phyloP scores from a whole-genome alignment of 2,797 vertebrate species.

The Macropus fuliginosus region DNA sequence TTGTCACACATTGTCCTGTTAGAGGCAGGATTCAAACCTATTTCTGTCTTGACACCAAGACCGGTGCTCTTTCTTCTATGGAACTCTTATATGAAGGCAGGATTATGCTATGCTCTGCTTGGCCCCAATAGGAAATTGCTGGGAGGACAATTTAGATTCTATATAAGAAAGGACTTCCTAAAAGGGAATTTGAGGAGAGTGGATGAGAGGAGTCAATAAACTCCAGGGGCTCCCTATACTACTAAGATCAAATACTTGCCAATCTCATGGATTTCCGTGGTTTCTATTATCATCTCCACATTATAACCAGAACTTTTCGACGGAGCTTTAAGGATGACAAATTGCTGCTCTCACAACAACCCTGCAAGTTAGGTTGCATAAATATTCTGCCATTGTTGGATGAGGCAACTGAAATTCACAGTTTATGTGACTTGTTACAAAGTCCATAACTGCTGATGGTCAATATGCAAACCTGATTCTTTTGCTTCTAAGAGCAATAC shows the following conservation, averaged over 20 bases:
- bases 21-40: not conserved
- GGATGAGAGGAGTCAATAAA: too few relatives aligned
- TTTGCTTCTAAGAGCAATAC: not conserved
- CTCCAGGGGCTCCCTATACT: too few relatives aligned
- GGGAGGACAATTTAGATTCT: not conserved
- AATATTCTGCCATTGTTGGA: not conserved
- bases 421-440: not conserved
- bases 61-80: not conserved
- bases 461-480: not conserved
- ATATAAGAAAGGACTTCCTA: not conserved
- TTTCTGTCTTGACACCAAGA: not conserved
- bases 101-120: not conserved
- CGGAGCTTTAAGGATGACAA: not conserved
- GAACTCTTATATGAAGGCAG: too few relatives aligned
- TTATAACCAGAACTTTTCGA: not conserved
- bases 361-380: not conserved
- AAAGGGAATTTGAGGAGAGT: not conserved
- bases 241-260: not conserved
- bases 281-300: not conserved
- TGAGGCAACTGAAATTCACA: not conserved
- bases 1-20: not conserved
- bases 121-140: not conserved
- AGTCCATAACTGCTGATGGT: not conserved
- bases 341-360: not conserved
- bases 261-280: not conserved